Base-by-base conservation (phyloP, 2,888 invertebrate species). In the Drosophila merina region DNA sequence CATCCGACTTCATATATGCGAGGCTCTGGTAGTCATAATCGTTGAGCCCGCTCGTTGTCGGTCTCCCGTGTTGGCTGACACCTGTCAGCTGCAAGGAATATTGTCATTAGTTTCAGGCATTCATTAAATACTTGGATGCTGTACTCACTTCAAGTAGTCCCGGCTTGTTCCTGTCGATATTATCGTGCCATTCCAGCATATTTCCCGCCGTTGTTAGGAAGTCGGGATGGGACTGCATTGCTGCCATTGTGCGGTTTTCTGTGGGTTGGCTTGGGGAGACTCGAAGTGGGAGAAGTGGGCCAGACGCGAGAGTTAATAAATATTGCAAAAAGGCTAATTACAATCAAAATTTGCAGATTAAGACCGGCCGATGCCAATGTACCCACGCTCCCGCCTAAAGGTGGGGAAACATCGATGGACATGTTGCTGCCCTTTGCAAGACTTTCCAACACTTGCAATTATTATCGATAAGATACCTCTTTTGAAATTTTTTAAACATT, bases 1-100 rank as follows among this genome's bases (percentile, higher is more conserved):
- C 93, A 69, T 95, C 95, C 75, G 95, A 92, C 20, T 95, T 93
- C 52, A 95, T 92, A 30, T 95, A 94, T 72, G 95, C 94, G 56
- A 96, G 92, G 79, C 95, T 95, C 60, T 97, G 97, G 93, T 99
- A 99, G 91, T 99, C 98, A 88, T 95, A 95, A 88, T 98, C 97
- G 76, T 96, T 96, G 44, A 97, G 92, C 4, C 98, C 99, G 93
- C 98, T 98, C 68, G 96, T 96, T 77, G 96, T 96, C 79, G 97
- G 95, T 83, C 94, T 95, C 86, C 94, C 94, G 93, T 94, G 93
- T 51, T 93, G 92, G 60, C 93, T 93, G 78, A 95, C 92, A 72
- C 94, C 95, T 88, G 95, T 94, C 77, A 94, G 92, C 94, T 94
- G 79, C 40, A 69, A 64, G 33, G 57, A 47, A 26, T 0, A 3